Evolutionary conservation across 2,113 vertebrate genomes (phyloP).

Genomic region (Crotalus horridus): DNA sequence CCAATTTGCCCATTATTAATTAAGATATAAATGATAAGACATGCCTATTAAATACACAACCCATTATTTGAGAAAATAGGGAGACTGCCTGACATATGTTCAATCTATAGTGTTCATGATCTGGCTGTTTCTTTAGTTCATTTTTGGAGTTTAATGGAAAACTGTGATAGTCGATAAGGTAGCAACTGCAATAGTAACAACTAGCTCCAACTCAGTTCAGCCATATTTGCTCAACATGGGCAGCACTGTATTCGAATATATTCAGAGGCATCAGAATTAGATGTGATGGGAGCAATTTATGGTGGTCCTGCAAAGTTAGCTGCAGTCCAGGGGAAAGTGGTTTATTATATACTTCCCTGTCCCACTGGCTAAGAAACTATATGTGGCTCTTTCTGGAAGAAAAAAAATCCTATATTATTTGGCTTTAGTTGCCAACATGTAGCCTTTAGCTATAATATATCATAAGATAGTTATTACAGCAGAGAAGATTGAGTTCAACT

Average conservation of each 20-base stretch:
- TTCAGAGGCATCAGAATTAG: not conserved
- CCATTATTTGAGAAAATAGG: constrained; percentile 15
- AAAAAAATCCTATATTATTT: not conserved
- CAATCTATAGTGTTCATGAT: not conserved
- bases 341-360: not conserved
- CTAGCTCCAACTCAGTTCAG: not conserved
- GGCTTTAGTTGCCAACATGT: not conserved
- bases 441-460: not conserved
- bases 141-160: not conserved
- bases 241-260: not conserved
- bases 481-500: not conserved
- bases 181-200: not conserved
- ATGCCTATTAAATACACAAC: constrained; percentile 10
- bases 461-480: not conserved
- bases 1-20: constrained; percentile 25
- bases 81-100: not conserved
- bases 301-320: not conserved
- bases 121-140: not conserved
- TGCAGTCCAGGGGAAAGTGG: too few species aligned
- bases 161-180: not conserved
- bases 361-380: not conserved
- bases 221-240: too few species aligned
- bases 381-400: not conserved
- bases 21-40: constrained; percentile 26
- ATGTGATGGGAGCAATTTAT: not conserved